Evolutionary conservation across 2,113 vertebrate species (phyloP).

Genomic region (Tiliqua scincoides): DNA sequence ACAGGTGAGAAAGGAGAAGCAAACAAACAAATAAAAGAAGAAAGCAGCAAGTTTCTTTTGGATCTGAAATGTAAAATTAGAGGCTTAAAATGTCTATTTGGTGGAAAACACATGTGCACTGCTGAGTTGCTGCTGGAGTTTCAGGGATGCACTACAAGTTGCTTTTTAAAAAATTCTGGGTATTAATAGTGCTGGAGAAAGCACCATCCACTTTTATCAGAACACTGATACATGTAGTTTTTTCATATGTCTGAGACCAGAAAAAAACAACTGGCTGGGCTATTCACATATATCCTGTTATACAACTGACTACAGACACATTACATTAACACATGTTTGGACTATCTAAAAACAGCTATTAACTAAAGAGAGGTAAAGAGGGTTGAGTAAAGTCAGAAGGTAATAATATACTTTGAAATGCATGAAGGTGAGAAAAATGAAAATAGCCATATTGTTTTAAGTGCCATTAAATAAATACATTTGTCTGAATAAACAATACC

Average conservation of each 20-base stretch:
- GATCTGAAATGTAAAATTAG: slow-evolving; percentile 1
- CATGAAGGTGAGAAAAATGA: background rate
- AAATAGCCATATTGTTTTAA: background rate
- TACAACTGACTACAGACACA: background rate
- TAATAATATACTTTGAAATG: background rate
- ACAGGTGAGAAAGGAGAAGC: slow-evolving; percentile 16
- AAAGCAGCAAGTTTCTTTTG: slow-evolving; percentile 42
- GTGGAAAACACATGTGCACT: too few relatives aligned
- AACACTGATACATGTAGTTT: background rate
- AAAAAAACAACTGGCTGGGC: background rate
- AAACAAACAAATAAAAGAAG: slow-evolving; percentile 26
- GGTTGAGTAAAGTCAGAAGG: background rate
- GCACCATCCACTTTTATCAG: background rate
- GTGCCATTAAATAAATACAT: background rate
- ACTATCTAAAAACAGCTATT: background rate
- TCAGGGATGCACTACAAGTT: background rate
- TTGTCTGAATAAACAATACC: background rate
- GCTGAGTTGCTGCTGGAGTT: background rate
- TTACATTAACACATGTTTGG: background rate
- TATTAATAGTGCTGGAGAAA: background rate
- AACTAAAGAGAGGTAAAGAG: background rate
- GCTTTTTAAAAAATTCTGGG: too few relatives aligned
- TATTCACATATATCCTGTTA: background rate
- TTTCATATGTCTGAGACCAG: background rate
- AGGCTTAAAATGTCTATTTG: background rate